phyloP scores from a whole-genome alignment of 2,797 vertebrate genomes.

The Pseudocheirus occidentalis region DNA sequence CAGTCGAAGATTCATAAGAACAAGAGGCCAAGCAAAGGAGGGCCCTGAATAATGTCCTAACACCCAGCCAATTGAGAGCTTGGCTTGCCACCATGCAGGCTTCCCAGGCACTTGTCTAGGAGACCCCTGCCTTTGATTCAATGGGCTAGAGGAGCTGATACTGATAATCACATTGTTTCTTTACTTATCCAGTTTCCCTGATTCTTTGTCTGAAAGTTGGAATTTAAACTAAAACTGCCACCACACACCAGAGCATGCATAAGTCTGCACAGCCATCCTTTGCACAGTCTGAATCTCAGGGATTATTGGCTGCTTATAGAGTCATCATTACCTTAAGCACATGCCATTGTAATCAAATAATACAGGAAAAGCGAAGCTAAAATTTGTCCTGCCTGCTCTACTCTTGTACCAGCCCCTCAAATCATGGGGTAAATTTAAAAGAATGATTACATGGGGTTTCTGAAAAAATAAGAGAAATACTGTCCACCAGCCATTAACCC shows the following conservation, averaged over 20 bases:
- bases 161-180: conserved; percentile 78
- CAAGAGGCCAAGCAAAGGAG: neutral
- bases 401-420: conserved; percentile 26
- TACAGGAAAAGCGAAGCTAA: neutral
- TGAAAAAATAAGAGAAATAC: neutral
- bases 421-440: neutral
- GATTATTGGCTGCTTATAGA: conserved; percentile 36
- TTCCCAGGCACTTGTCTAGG: conserved; percentile 65
- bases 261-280: conserved; percentile 66
- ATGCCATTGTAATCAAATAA: conserved; percentile 15
- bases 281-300: conserved; percentile 59
- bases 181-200: conserved; percentile 72
- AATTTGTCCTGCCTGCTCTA: neutral
- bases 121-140: conserved; percentile 66
- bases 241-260: conserved; percentile 69
- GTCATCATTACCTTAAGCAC: neutral
- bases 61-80: fast-evolving
- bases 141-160: conserved; percentile 71
- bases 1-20: neutral
- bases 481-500: neutral
- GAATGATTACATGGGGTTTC: neutral
- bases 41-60: neutral
- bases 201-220: conserved; percentile 76
- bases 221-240: conserved; percentile 79
- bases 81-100: neutral